Percentiles rank a stretch among this genome's conserved stretches.
phyloP scores from a whole-genome alignment of 1,140 invertebrate genomes.

The Camponotus pennsylvanicus region DNA sequence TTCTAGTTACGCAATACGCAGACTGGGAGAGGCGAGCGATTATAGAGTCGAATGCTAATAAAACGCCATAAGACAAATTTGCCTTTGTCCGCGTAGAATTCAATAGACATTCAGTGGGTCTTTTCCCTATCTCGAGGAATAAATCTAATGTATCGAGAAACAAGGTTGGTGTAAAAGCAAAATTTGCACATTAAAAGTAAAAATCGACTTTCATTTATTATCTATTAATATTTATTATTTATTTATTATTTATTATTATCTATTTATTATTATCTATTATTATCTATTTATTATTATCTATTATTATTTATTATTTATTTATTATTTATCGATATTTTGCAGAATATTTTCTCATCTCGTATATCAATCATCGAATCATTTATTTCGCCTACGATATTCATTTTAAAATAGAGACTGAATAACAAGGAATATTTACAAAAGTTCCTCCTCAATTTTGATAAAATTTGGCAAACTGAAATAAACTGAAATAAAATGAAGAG shows the following conservation, averaged over 20 bases:
- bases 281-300: no score
- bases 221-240: not conserved
- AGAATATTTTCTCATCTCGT: not conserved
- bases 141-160: not conserved
- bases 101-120: no score
- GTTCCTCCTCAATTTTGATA: not conserved
- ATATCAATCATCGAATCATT: no score
- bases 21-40: not conserved
- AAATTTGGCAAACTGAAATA: not conserved
- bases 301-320: not conserved
- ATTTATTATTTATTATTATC: no score
- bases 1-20: constrained; percentile 53
- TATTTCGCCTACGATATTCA: no score
- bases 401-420: not conserved
- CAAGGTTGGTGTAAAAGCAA: not conserved
- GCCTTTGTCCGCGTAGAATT: constrained; percentile 17
- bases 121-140: not conserved
- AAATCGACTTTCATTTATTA: not conserved
- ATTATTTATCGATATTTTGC: not conserved
- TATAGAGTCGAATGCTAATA: not conserved
- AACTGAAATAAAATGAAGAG: not conserved
- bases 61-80: constrained; percentile 39
- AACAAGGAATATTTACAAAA: not conserved
- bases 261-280: no score
- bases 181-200: not conserved